A percentile compares a stretch with the other conserved stretches of the same genome.
Conservation (phyloP, 2,888 invertebrate genomes). For the Gonocerus acuteangulatus region DNA sequence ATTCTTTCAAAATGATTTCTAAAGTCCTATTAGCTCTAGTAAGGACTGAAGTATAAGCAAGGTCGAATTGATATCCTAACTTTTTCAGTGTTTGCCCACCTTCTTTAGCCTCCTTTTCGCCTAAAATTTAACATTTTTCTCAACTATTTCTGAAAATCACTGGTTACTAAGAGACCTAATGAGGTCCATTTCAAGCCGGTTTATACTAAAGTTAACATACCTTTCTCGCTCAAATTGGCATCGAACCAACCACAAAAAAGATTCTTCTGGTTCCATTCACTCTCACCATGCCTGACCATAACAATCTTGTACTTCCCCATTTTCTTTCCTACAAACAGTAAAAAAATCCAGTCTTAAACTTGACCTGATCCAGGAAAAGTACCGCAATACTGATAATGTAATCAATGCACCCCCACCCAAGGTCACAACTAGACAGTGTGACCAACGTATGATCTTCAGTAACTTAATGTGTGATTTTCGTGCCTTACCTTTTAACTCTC, state of each 20-base stretch:
- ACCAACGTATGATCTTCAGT: too few species aligned
- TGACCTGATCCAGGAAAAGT: too few species aligned
- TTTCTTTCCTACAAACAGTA: constrained; percentile 38
- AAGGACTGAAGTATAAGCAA: constrained; percentile 72
- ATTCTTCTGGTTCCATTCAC: constrained; percentile 67
- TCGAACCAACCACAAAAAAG: constrained; percentile 69
- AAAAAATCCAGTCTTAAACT: too few species aligned
- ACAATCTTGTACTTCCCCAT: constrained; percentile 53
- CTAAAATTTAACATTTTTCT: constrained; percentile 44
- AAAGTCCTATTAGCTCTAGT: constrained; percentile 70
- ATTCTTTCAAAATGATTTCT: constrained; percentile 57
- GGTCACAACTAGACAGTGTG: too few species aligned
- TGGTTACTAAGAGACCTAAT: background rate
- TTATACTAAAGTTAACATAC: constrained; percentile 43
- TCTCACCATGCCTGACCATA: constrained; percentile 68
- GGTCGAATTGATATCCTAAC: constrained; percentile 63
- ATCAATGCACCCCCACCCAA: too few species aligned
- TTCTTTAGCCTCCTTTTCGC: constrained; percentile 57
- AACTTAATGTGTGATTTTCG: too few species aligned
- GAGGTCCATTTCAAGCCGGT: too few species aligned
- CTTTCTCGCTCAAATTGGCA: constrained; percentile 59
- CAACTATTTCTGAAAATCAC: too few species aligned
- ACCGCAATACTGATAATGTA: too few species aligned
- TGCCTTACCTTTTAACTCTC: too few species aligned
- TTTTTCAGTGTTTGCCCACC: constrained; percentile 67